Percentiles rank a stretch among this genome's conserved stretches.
Evolutionary conservation across 2,888 invertebrate species (phyloP).

Genomic region (Tachina fera): DNA sequence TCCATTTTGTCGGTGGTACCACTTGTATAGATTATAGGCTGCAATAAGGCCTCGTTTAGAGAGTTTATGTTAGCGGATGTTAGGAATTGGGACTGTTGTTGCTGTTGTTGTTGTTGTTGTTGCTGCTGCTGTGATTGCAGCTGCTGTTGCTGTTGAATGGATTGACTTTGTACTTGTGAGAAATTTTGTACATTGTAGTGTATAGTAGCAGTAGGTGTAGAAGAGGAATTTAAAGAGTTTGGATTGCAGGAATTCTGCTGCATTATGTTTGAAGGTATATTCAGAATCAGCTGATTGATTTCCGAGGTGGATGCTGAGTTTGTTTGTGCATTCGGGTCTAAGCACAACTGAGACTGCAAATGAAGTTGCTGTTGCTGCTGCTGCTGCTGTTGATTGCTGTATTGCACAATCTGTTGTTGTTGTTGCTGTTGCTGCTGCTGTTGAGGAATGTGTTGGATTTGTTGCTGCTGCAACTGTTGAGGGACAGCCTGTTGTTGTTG

Average conservation of each 20-base stretch:
- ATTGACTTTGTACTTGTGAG: constrained; percentile 74
- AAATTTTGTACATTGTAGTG: constrained; percentile 74
- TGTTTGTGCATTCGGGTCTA: constrained; percentile 69
- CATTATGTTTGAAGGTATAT: constrained; percentile 59
- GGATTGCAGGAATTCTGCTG: constrained; percentile 48
- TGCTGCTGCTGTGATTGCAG: constrained; percentile 66
- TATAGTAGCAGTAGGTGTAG: constrained; percentile 44
- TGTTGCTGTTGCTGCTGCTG: constrained; percentile 72
- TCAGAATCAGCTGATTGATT: constrained; percentile 63
- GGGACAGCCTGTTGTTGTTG: constrained; percentile 68
- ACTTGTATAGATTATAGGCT: constrained; percentile 74
- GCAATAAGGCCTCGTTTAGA: constrained; percentile 72
- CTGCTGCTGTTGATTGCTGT: constrained; percentile 65
- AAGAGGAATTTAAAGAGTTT: constrained; percentile 37
- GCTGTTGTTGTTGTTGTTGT: constrained; percentile 61
- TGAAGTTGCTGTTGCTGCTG: constrained; percentile 51
- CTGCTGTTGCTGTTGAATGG: constrained; percentile 51
- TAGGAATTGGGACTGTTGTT: constrained; percentile 65
- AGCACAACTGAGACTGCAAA: constrained; percentile 56
- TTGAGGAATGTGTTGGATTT: constrained; percentile 70
- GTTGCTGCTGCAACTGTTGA: constrained; percentile 58
- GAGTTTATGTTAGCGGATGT: constrained; percentile 60
- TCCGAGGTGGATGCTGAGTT: constrained; percentile 39
- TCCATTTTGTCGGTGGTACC: constrained; percentile 74
- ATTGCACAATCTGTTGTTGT: constrained; percentile 50